Evolutionary conservation across 2,888 invertebrate genomes (phyloP), one percentile per base, ranked within the genome.

Genomic region (Prostheceraeus crozeri): DNA sequence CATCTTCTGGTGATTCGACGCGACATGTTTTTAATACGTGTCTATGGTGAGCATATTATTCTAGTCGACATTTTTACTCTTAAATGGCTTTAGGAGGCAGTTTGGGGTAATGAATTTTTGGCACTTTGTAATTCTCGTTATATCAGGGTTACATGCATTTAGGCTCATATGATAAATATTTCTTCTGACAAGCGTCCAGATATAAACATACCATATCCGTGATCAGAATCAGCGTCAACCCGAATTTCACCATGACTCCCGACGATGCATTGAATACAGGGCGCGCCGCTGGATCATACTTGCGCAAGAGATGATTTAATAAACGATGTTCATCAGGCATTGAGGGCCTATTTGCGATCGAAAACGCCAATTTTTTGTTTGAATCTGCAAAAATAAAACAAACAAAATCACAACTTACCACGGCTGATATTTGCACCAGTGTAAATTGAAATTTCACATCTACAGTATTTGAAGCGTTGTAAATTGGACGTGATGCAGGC

Each of bases 191-290:
- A n/a, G n/a, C n/a, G n/a, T n/a, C n/a, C n/a, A n/a, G n/a, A n/a
- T n/a, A n/a, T n/a, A n/a, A n/a, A n/a, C 72, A 69, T 67, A 75
- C 75, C 75, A 75, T 74, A 64, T 75, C 75, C 4, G 72, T 68
- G 31, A 75, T 70, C 63, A 73, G 74, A 4, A 71, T 71, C n/a
- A 74, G 64, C 0, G 74, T 72, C 25, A 74, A 67, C 31, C 75
- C 75, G 65, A 75, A 75, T 61, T 71, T 70, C 27, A 74, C 72
- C 1, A 68, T 68, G 27, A 75, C 72, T 0, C 63, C 69, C 46
- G 71, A 65, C 1, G 73, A 72, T 10, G 75, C 74, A 62, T 76
- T 75, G 63, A 68, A 74, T 1, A 75, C 75, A 0, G 75, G 75
- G 28, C 75, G 60, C 1, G 73, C 67, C 1, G 72, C 72, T 8